phyloP scores from a whole-genome alignment of 1,140 invertebrate genomes.

The Oscheius sp. region DNA sequence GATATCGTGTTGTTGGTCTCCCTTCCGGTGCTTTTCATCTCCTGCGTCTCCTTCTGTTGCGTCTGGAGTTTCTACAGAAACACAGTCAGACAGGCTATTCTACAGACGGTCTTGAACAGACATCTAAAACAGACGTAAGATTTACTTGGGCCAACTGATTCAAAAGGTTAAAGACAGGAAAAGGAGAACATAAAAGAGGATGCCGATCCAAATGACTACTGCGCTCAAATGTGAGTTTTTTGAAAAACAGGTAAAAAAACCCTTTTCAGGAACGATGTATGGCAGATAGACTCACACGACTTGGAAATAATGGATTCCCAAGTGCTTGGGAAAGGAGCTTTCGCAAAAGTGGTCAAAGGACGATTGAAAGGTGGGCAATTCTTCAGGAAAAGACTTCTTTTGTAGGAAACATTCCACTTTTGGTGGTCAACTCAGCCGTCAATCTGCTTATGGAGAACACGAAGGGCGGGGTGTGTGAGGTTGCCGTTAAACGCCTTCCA shows the following conservation, averaged over 20 bases:
- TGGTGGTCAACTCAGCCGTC: constrained; percentile 9
- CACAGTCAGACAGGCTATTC: not conserved
- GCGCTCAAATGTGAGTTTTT: not conserved
- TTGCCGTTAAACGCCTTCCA: constrained; percentile 29
- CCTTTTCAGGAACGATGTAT: constrained; percentile 16
- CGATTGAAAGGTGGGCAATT: not conserved
- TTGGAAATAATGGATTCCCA: constrained; percentile 11
- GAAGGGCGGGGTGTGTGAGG: constrained; percentile 15
- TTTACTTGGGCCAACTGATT: not conserved
- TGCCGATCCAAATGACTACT: not conserved
- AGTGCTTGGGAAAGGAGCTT: constrained; percentile 22
- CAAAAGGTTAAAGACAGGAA: not conserved
- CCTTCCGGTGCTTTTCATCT: not conserved
- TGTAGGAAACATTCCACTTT: constrained; percentile 16
- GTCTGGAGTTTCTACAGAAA: not conserved
- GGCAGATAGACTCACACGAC: constrained; percentile 20
- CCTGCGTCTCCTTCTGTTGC: not conserved
- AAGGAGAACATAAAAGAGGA: not conserved
- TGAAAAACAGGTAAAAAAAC: not conserved
- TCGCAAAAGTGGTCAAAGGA: constrained; percentile 29
- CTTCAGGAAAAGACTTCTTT: not conserved
- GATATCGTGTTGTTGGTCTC: not conserved
- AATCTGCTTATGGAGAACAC: constrained; percentile 13
- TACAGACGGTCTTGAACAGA: not conserved
- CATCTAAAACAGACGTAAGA: not conserved